Base-by-base conservation (phyloP, 2,797 vertebrate genomes). In the Melanotaenia maccullochi region DNA sequence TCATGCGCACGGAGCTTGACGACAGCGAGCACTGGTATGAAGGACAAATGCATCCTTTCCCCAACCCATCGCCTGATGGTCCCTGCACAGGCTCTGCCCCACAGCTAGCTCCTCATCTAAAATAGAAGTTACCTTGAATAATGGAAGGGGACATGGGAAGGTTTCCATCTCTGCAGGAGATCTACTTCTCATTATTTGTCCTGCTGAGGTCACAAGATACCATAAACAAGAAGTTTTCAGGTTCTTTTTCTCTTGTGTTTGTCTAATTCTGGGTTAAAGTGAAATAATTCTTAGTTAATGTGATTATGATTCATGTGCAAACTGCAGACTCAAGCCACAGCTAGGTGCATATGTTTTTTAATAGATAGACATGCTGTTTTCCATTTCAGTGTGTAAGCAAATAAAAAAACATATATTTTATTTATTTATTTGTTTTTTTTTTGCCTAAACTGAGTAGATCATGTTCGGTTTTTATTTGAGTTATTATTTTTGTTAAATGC, bases 41-140 rank as follows among this genome's bases (percentile, higher is more conserved):
- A 65, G 68, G 73, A 72, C 35, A 5, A 55, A 47, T 1, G 24
- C 1, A 47, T 65, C 33, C 44, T 54, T 65, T 63, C 35, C 30
- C 35, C 0, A 1, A 64, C 61, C 44, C 18, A 3, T 51, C 65
- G 25, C 56, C 66, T 54, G 69, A 57, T 54, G n/a, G 67, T 24
- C 55, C 25, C 60, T 1, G 40, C 32, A 4, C 9, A 3, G 55
- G 55, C 30, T 25, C 0, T 2, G 65, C 32, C 20, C 72, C 38
- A 0, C 22, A 3, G 65, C 65, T 2, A n/a, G 33, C 47, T 5
- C 47, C 54, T 16, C 25, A 54, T 56, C 51, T 0, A 51, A 73
- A 75, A 68, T 5, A 72, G 73, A 63, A 14, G 54, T 40, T 61
- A 75, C 65, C 74, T 72, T 80, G 74, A 85, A 78, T 78, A 67